Evolutionary conservation across 2,888 invertebrate genomes (phyloP).

Genomic region (Cosmopolites sordidus): DNA sequence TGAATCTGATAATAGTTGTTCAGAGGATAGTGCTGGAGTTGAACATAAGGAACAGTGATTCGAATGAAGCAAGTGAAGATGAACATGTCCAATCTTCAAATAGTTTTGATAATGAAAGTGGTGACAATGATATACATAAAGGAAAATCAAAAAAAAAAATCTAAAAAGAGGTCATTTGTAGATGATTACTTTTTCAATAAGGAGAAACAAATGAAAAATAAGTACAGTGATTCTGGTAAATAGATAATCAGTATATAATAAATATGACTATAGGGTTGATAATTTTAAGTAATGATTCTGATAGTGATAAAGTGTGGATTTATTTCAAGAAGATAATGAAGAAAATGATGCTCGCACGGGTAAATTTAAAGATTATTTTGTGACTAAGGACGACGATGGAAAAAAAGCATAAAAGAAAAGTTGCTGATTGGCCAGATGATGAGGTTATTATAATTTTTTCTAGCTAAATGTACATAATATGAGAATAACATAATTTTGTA

Average conservation of each 20-base stretch:
- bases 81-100: slow-evolving; percentile 27
- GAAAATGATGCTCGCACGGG: slow-evolving; percentile 49
- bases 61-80: slow-evolving; percentile 15
- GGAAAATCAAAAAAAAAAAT: slow-evolving; percentile 29
- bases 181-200: slow-evolving; percentile 88
- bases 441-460: slow-evolving; percentile 2
- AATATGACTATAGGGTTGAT: too few species aligned
- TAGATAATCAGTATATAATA: too few species aligned
- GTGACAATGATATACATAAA: slow-evolving; percentile 9
- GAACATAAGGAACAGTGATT: slow-evolving; percentile 18
- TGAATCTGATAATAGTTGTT: slow-evolving; percentile 13
- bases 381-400: slow-evolving; percentile 45
- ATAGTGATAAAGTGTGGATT: slow-evolving; percentile 58
- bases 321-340: slow-evolving; percentile 53
- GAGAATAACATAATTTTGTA: neutral
- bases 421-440: slow-evolving; percentile 37
- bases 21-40: too few species aligned
- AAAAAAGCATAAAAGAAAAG: slow-evolving; percentile 37
- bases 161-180: slow-evolving; percentile 59
- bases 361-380: slow-evolving; percentile 69
- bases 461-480: neutral
- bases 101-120: slow-evolving; percentile 5
- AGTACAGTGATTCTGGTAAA: neutral
- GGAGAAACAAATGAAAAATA: slow-evolving; percentile 61
- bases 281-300: slow-evolving; percentile 24